A percentile compares a stretch with the other conserved stretches of the same genome.
Conservation (phyloP, 2,113 vertebrate species). For the Vicugna pacos region DNA sequence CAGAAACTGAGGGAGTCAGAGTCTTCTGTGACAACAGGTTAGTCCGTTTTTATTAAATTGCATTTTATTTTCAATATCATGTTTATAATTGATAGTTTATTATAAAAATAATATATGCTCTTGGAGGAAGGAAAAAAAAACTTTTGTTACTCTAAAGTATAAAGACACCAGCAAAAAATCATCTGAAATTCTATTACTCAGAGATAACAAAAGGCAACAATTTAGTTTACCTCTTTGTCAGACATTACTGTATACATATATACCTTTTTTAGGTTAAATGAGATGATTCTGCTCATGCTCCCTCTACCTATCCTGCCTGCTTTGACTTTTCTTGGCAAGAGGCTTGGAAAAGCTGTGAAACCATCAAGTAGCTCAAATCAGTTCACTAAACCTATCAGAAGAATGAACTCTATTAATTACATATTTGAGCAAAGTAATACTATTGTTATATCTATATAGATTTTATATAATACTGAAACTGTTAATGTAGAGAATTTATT, state of each 20-base stretch:
- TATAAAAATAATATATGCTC: background rate
- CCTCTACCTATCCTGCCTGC: background rate
- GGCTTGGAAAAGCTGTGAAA: background rate
- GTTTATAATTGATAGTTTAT: background rate
- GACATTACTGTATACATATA: background rate
- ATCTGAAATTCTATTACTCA: background rate
- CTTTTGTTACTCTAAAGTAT: background rate
- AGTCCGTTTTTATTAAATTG: slow-evolving; percentile 49
- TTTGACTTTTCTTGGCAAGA: background rate
- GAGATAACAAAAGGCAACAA: background rate
- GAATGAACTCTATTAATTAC: background rate
- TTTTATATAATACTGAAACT: background rate
- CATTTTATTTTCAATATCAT: background rate
- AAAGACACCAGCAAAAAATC: background rate
- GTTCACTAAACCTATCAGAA: background rate
- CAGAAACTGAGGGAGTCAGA: slow-evolving; percentile 87
- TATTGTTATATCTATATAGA: background rate
- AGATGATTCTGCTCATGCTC: background rate
- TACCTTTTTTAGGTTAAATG: background rate
- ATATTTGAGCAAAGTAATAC: background rate
- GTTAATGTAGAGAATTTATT: background rate
- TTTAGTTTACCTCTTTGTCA: background rate
- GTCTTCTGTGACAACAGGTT: slow-evolving; percentile 88
- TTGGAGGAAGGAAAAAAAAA: background rate
- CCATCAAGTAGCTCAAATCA: background rate